Evolutionary conservation across 2,797 vertebrate species (phyloP).

Genomic region (Serranus cabrilla): DNA sequence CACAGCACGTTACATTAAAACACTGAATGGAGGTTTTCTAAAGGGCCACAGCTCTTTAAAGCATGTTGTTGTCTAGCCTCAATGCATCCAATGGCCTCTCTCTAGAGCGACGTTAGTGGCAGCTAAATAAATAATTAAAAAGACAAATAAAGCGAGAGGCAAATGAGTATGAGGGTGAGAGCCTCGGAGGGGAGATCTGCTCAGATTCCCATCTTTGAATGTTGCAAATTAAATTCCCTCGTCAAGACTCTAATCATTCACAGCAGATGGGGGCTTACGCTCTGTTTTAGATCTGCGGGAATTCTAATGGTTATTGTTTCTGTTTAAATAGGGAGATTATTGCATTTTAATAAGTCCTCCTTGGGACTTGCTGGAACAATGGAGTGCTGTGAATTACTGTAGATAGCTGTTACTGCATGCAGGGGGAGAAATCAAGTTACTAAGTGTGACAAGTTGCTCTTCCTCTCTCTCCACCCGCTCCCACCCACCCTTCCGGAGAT

Average conservation of each 20-base stretch:
- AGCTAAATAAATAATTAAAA: constrained; percentile 82
- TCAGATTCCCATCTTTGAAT: constrained; percentile 98
- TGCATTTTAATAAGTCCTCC: constrained; percentile 99
- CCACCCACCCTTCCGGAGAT: constrained; percentile 90
- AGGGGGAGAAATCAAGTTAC: constrained; percentile 98
- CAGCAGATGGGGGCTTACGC: constrained; percentile 98
- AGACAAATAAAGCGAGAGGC: constrained; percentile 79
- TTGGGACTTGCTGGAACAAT: constrained; percentile 98
- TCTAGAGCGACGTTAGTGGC: constrained; percentile 72
- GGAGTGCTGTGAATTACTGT: constrained; percentile 98
- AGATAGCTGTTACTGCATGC: constrained; percentile 97
- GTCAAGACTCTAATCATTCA: constrained; percentile 99
- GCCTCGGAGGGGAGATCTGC: constrained; percentile 95
- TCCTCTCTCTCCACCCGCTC: constrained; percentile 83
- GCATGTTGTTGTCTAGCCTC: constrained; percentile 52
- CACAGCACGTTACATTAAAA: constrained; percentile 15
- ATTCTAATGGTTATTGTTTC: constrained; percentile 99
- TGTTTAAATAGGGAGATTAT: constrained; percentile 99
- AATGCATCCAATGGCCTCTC: constrained; percentile 58
- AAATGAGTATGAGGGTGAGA: constrained; percentile 92
- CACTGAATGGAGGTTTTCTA: constrained; percentile 17
- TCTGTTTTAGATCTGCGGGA: constrained; percentile 99
- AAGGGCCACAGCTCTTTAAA: constrained; percentile 29
- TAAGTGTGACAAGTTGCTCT: constrained; percentile 99
- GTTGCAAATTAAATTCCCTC: constrained; percentile 99